Evolutionary conservation across 2,888 invertebrate genomes (phyloP).

Genomic region (Colostygia pectinataria): DNA sequence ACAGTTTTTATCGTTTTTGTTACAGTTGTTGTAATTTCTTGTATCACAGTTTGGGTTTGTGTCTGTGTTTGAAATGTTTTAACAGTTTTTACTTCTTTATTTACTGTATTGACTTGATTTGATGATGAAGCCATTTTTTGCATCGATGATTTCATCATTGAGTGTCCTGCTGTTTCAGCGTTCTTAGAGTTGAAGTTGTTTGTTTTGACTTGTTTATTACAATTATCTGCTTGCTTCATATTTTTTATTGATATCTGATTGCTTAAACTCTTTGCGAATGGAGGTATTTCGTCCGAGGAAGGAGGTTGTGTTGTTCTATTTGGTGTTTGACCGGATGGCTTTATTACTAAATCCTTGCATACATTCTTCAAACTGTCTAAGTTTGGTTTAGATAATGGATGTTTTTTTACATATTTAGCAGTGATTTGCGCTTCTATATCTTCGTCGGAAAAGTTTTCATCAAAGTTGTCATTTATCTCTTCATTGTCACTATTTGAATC

Average conservation of each 20-base stretch:
- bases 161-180: slow-evolving; percentile 10
- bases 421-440: slow-evolving; percentile 53
- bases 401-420: slow-evolving; percentile 44
- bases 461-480: slow-evolving; percentile 39
- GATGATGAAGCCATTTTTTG: slow-evolving; percentile 51
- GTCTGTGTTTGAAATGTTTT: slow-evolving; percentile 73
- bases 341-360: slow-evolving; percentile 56
- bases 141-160: slow-evolving; percentile 34
- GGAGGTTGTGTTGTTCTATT: slow-evolving; percentile 23
- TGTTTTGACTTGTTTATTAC: slow-evolving; percentile 26
- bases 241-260: slow-evolving; percentile 50
- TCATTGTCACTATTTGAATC: slow-evolving; percentile 53
- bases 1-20: slow-evolving; percentile 76
- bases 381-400: slow-evolving; percentile 36
- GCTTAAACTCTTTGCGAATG: slow-evolving; percentile 38
- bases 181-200: slow-evolving; percentile 24
- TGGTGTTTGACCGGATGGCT: slow-evolving; percentile 30
- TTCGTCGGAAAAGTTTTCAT: slow-evolving; percentile 28
- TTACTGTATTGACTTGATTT: slow-evolving; percentile 61
- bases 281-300: slow-evolving; percentile 30
- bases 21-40: slow-evolving; percentile 77
- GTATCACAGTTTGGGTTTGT: slow-evolving; percentile 67
- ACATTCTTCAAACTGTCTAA: slow-evolving; percentile 55
- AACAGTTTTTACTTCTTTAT: slow-evolving; percentile 65
- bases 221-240: slow-evolving; percentile 38